Percentiles rank a stretch among this genome's conserved stretches.
These are phyloP conservation scores for Phasianus colchicus DNA, from an alignment of 2,113 vertebrate species.

Conservation along the genomic window DNA sequence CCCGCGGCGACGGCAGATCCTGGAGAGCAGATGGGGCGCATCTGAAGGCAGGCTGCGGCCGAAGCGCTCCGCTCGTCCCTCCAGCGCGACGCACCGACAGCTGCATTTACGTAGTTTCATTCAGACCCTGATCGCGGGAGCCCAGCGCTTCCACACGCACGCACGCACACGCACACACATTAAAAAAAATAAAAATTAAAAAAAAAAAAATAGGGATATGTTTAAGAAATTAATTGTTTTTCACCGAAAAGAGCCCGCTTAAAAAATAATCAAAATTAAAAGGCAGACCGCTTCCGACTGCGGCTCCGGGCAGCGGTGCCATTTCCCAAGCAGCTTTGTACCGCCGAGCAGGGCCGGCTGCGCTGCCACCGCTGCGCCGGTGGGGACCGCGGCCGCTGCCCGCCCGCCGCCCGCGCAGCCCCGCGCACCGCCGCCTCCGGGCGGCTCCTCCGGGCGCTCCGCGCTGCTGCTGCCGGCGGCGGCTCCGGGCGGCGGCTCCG, in stretches of 20 bases:
- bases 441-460: not conserved
- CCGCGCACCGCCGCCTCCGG: not conserved
- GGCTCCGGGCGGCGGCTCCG: too few relatives aligned
- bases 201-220: not conserved
- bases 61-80: slow-evolving; percentile 69
- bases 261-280: not conserved
- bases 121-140: slow-evolving; percentile 62
- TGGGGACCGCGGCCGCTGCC: slow-evolving; percentile 72
- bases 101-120: slow-evolving; percentile 66
- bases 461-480: not conserved
- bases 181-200: not conserved
- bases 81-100: slow-evolving; percentile 71
- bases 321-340: slow-evolving; percentile 70
- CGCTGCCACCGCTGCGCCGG: slow-evolving; percentile 65
- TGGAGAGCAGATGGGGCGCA: slow-evolving; percentile 70
- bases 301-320: slow-evolving; percentile 43
- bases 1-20: slow-evolving; percentile 59
- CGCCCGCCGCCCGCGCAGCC: slow-evolving; percentile 31
- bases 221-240: not conserved
- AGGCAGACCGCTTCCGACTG: slow-evolving; percentile 31
- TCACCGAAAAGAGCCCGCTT: not conserved
- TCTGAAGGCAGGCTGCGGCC: slow-evolving; percentile 63
- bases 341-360: slow-evolving; percentile 47
- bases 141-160: slow-evolving; percentile 53
- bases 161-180: not conserved